Percentiles rank a stretch among this genome's conserved stretches.
These are phyloP conservation scores for Micromys minutus DNA, from an alignment of 2,113 vertebrate species.

Conservation along the genomic window DNA sequence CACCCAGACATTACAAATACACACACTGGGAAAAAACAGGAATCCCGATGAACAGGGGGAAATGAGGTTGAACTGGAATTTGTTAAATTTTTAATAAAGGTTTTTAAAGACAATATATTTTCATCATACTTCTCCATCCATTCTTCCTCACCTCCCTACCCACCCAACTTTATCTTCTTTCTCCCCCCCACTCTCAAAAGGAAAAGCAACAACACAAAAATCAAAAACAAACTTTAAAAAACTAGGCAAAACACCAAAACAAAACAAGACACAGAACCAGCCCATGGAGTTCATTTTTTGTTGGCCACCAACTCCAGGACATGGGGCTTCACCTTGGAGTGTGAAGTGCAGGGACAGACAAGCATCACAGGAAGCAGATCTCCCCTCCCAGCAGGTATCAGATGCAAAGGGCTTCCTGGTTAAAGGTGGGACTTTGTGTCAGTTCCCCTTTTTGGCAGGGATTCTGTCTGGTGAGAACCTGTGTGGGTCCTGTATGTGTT, in stretches of 20 bases:
- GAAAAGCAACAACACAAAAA: neutral
- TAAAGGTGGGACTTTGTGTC: neutral
- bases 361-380: neutral
- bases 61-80: too few relatives aligned
- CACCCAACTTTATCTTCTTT: neutral
- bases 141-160: too few relatives aligned
- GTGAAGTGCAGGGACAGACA: too few relatives aligned
- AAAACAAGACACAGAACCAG: neutral
- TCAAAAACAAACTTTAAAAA: neutral
- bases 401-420: neutral
- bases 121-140: neutral
- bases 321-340: too few relatives aligned
- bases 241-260: neutral
- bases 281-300: neutral
- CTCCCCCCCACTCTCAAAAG: neutral
- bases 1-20: neutral
- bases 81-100: neutral
- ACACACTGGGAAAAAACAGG: neutral
- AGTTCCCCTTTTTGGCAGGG: neutral
- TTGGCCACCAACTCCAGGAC: neutral
- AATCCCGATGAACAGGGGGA: neutral
- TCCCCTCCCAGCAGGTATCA: neutral
- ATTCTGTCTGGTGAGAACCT: neutral
- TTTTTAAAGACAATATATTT: neutral
- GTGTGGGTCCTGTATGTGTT: too few relatives aligned